Evolutionary conservation across 2,888 invertebrate genomes (phyloP).

Genomic region (Heterodera filipjevi): DNA sequence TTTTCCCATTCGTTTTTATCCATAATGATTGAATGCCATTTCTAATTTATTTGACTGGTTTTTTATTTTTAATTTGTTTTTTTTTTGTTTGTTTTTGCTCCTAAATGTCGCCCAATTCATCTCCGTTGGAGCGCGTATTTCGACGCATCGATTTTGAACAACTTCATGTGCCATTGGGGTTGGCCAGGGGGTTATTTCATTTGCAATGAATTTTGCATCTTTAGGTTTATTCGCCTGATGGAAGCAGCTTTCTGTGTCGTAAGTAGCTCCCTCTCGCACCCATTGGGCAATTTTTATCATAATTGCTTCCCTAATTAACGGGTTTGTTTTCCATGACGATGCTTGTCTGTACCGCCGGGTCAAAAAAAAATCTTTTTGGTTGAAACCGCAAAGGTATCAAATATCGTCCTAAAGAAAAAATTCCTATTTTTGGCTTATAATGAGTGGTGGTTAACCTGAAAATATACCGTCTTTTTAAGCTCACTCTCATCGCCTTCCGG

Average conservation of each 20-base stretch:
- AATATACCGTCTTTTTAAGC: background rate
- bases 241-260: slow-evolving; percentile 48
- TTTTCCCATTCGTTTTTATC: background rate
- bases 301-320: no score
- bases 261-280: no score
- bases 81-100: background rate
- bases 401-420: no score
- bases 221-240: background rate
- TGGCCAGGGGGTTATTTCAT: no score
- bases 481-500: slow-evolving; percentile 54
- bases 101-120: background rate
- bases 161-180: slow-evolving; percentile 63
- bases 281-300: no score
- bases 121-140: slow-evolving; percentile 28
- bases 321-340: no score
- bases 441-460: no score
- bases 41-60: slow-evolving; percentile 1
- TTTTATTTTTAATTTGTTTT: slow-evolving; percentile 11
- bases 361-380: no score
- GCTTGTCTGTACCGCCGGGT: no score
- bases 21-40: background rate
- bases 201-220: no score
- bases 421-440: no score
- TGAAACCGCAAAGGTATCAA: no score
- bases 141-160: slow-evolving; percentile 48